Evolutionary conservation across 2,113 vertebrate species (phyloP), one percentile per base, ranked within the genome.

Genomic region (Trichomycterus rosablanca): DNA sequence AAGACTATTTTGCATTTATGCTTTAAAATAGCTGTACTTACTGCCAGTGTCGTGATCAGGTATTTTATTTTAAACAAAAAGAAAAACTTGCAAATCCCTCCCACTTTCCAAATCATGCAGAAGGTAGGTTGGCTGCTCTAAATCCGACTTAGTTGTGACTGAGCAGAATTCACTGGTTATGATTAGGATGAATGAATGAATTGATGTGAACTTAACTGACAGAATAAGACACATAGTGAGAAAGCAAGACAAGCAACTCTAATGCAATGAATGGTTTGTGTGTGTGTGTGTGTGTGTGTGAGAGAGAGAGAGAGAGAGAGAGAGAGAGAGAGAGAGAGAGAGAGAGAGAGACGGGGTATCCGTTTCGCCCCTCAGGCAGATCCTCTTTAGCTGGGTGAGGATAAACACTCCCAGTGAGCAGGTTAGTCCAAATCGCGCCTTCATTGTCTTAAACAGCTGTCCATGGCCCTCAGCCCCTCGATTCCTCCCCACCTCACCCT

Each of bases 361-460:
- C 34, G 57, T 58, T 64, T 14, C 55, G 15, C 64, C 70, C 70
- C 70, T 71, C 34, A 49, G 70, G 76, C 76, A 68, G 59, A 74
- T 75, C 65, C 64, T 73, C 57, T 73, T 71, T 71, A 69, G 57
- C 49, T 64, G 67, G 72, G 70, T 72, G 72, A 67, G 59, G 63
- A 60, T 66, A 65, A 74, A 66, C 67, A 60, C 66, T 75, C 70
- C 67, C 76, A 75, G 56, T 57, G 67, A 77, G 73, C 70, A 71
- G 62, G 73, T 75, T 72, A 75, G 61, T 60, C 37, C 67, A 49
- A 65, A 70, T 60, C 56, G 35, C 58, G 28, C 51, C 40, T 67
- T 66, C 15, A 70, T 75, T 77, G 72, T 74, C 72, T 77, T 75
- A 74, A 77, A 70, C 72, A 77, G 64, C 72, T 77, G 76, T 77